Percentiles rank a stretch among this genome's conserved stretches.
These are phyloP conservation scores for Brenthis daphne DNA, from an alignment of 2,888 invertebrate genomes.

Conservation along the genomic window DNA sequence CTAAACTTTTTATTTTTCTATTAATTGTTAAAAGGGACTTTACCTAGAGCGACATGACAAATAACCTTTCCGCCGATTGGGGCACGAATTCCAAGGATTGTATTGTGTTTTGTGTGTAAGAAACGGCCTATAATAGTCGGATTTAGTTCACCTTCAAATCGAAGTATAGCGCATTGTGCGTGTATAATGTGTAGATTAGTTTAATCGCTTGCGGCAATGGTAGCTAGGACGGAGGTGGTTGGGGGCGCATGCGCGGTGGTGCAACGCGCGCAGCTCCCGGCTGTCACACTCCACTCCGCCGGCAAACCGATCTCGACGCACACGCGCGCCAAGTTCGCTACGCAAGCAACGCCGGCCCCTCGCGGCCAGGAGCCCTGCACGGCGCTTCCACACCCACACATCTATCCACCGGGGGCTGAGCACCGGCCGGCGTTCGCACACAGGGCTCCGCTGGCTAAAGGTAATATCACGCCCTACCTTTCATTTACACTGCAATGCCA, in stretches of 20 bases:
- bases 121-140: conserved; percentile 17
- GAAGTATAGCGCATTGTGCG: conserved; percentile 36
- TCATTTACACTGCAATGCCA: conserved; percentile 56
- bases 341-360: conserved; percentile 78
- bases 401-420: conserved; percentile 57
- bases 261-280: conserved; percentile 65
- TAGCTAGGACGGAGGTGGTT: conserved; percentile 18
- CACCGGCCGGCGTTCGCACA: conserved; percentile 74
- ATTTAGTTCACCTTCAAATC: conserved; percentile 27
- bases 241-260: conserved; percentile 67
- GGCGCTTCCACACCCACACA: conserved; percentile 66
- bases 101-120: conserved; percentile 1
- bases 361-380: conserved; percentile 76
- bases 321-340: conserved; percentile 73
- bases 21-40: background rate
- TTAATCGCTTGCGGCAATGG: conserved; percentile 50
- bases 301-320: conserved; percentile 72
- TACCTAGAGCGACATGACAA: background rate
- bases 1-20: conserved; percentile 8
- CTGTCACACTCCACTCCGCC: conserved; percentile 74
- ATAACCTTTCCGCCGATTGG: background rate
- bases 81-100: background rate
- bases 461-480: conserved; percentile 54
- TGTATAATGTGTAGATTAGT: conserved; percentile 49
- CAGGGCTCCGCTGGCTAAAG: conserved; percentile 73